Evolutionary conservation across 2,113 vertebrate species (phyloP).

Genomic region (Piprites chloris): DNA sequence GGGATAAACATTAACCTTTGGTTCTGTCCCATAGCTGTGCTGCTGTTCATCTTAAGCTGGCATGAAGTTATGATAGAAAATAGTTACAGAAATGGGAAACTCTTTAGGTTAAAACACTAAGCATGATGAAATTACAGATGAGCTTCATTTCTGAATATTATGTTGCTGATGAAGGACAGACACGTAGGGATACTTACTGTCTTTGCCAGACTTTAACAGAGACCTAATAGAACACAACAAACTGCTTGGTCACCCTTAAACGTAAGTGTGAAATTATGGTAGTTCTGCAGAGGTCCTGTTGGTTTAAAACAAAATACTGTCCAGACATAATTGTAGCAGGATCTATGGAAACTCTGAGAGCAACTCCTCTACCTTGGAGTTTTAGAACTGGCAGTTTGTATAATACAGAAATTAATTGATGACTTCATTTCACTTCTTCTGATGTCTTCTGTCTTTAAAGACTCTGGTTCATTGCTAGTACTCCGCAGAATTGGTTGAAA

Average conservation of each 20-base stretch:
- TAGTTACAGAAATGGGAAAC: not conserved
- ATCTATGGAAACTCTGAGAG: not conserved
- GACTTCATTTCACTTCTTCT: not conserved
- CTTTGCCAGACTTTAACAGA: not conserved
- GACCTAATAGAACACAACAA: not conserved
- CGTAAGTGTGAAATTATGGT: not conserved
- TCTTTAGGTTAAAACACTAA: not conserved
- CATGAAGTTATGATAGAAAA: not conserved
- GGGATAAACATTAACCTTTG: not conserved
- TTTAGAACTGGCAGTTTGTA: not conserved
- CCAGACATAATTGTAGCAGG: not conserved
- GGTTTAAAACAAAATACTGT: not conserved
- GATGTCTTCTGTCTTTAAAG: not conserved
- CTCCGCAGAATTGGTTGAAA: not conserved
- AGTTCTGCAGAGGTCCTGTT: not conserved
- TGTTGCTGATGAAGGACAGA: not conserved
- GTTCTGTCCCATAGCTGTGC: not conserved
- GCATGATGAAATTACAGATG: not conserved
- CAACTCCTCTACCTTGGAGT: not conserved
- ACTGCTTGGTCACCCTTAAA: not conserved
- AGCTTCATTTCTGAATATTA: not conserved
- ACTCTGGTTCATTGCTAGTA: not conserved
- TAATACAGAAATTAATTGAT: not conserved
- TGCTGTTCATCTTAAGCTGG: not conserved
- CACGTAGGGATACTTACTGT: not conserved